Percentiles rank a stretch among this genome's conserved stretches.
Evolutionary conservation across 2,113 vertebrate species (phyloP).

Genomic region (Bos javanicus): DNA sequence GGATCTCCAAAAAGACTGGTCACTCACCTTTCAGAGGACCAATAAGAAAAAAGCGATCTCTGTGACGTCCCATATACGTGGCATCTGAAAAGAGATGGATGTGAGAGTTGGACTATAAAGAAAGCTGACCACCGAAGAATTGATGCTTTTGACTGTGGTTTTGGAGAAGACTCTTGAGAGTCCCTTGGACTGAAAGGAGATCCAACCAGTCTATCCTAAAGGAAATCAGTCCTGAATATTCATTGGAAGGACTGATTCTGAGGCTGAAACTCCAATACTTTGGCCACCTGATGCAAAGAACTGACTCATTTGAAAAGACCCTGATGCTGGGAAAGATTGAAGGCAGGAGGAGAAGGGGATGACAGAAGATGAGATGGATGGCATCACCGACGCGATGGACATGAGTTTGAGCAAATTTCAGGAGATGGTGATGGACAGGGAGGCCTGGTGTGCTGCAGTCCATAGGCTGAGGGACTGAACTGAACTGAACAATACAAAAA

Average conservation of each 20-base stretch:
- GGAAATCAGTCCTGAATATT: background rate
- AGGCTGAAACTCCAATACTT: background rate
- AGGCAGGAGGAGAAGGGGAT: background rate
- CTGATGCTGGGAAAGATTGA: background rate
- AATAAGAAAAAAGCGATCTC: background rate
- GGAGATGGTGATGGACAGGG: background rate
- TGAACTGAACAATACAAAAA: background rate
- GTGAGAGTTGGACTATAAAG: background rate
- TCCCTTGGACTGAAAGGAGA: background rate
- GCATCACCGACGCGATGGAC: background rate
- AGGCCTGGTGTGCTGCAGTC: background rate
- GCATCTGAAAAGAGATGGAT: background rate
- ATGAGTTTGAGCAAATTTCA: background rate
- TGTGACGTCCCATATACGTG: accelerated
- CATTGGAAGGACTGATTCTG: background rate
- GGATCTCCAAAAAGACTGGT: background rate
- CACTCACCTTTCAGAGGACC: background rate
- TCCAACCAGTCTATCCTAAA: background rate
- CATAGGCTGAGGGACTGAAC: background rate
- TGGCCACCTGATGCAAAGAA: background rate
- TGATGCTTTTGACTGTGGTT: background rate
- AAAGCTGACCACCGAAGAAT: background rate
- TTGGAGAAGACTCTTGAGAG: background rate
- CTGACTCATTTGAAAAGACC: background rate
- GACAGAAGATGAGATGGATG: background rate